Evolutionary conservation across 2,113 vertebrate species (phyloP).

Genomic region (Chinchilla lanigera): DNA sequence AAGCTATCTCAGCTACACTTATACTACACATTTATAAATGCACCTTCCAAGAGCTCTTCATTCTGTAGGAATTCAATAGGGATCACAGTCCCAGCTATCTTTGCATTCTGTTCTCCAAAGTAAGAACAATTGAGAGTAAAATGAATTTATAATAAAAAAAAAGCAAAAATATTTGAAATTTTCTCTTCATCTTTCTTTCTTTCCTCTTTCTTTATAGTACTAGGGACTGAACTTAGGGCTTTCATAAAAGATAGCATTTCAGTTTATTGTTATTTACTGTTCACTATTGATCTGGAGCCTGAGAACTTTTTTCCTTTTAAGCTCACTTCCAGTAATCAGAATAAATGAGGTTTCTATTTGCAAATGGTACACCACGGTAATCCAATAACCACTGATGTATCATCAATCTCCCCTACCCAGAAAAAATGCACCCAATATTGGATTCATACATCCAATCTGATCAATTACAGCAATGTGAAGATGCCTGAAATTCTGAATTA

Average conservation of each 20-base stretch:
- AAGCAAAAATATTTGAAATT: neutral
- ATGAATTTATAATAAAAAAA: neutral
- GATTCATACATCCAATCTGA: neutral
- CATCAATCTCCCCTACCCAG: constrained; percentile 38
- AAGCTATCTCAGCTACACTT: constrained; percentile 21
- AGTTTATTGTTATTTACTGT: neutral
- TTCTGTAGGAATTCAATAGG: neutral
- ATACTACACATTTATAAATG: neutral
- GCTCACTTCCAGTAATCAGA: neutral
- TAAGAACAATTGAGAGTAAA: neutral
- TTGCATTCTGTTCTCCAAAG: neutral
- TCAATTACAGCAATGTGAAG: neutral
- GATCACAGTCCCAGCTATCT: neutral
- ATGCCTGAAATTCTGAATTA: constrained; percentile 32
- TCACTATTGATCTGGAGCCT: neutral
- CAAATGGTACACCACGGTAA: neutral
- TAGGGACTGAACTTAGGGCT: neutral
- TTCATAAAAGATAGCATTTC: neutral
- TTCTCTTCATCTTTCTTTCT: too few species aligned
- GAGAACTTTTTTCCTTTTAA: neutral
- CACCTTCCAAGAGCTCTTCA: neutral
- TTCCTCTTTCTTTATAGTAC: neutral
- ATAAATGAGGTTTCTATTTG: constrained; percentile 40
- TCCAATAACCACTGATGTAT: constrained; percentile 35
- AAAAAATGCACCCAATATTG: neutral